Conservation (phyloP, 2,113 vertebrate genomes). For the Cepphus grylle region DNA sequence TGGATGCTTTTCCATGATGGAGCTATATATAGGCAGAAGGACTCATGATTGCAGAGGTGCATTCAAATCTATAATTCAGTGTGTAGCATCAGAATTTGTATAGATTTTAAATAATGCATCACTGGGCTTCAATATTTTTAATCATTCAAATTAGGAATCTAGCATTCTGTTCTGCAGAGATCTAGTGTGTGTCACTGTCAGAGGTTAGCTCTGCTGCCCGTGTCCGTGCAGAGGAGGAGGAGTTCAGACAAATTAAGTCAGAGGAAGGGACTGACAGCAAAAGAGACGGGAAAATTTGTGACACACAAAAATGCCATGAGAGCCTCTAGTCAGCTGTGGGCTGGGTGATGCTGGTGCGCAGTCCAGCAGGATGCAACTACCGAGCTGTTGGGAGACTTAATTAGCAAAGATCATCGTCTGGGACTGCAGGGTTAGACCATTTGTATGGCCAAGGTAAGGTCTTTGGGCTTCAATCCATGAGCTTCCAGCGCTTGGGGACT, state of each 20-base stretch:
- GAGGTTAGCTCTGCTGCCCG: neutral
- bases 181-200: neutral
- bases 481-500: neutral
- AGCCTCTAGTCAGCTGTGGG: neutral
- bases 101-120: constrained; percentile 42
- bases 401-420: neutral
- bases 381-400: neutral
- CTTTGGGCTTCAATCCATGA: neutral
- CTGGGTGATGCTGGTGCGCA: neutral
- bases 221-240: neutral
- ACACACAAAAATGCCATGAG: neutral
- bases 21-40: neutral
- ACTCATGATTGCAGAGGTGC: neutral
- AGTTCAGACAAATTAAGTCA: neutral
- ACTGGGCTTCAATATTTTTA: neutral
- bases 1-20: neutral
- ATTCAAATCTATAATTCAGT: neutral
- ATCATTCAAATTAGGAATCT: neutral
- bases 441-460: neutral
- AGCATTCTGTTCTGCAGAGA: neutral
- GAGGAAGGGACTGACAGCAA: neutral
- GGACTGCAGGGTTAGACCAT: neutral
- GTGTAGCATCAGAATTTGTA: neutral
- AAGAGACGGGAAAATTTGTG: neutral
- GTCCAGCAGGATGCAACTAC: neutral